Percentiles rank a stretch among this genome's conserved stretches.
These are phyloP conservation scores for Mythimna pallens DNA, from an alignment of 2,888 invertebrate genomes.

Conservation along the genomic window DNA sequence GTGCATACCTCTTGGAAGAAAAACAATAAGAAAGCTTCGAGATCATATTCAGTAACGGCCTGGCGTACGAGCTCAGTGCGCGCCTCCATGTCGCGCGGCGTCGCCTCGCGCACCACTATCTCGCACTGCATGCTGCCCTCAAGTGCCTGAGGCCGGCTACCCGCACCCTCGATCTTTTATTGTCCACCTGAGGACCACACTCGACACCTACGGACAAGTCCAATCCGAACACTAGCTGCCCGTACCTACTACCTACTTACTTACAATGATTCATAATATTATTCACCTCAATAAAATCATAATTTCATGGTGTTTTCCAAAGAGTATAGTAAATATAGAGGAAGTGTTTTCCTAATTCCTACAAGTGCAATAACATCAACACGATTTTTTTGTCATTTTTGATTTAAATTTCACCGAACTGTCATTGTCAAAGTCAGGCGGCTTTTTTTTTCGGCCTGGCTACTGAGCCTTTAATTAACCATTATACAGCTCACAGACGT, in stretches of 20 bases:
- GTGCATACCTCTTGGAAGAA: constrained; percentile 78
- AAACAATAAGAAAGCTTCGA: constrained; percentile 75
- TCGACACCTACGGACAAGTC: neutral
- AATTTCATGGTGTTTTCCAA: no score
- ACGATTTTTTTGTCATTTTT: no score
- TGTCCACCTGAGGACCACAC: neutral
- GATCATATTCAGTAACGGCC: constrained; percentile 65
- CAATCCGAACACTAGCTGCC: neutral
- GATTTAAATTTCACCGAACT: no score
- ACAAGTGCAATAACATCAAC: no score
- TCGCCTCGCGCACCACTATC: constrained; percentile 72
- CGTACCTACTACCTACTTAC: neutral
- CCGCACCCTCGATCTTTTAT: neutral
- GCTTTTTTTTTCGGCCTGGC: no score
- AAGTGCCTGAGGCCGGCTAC: neutral
- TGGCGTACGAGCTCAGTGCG: constrained; percentile 72
- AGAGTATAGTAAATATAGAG: no score
- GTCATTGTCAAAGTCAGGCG: no score
- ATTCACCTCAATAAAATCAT: neutral
- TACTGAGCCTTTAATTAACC: no score
- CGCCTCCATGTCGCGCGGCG: constrained; percentile 66
- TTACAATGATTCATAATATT: constrained; percentile 1
- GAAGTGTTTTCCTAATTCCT: no score
- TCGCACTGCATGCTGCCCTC: constrained; percentile 60
- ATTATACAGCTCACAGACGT: no score